Conservation (phyloP, 2,113 vertebrate genomes). For the Lichenostomus cassidix region DNA sequence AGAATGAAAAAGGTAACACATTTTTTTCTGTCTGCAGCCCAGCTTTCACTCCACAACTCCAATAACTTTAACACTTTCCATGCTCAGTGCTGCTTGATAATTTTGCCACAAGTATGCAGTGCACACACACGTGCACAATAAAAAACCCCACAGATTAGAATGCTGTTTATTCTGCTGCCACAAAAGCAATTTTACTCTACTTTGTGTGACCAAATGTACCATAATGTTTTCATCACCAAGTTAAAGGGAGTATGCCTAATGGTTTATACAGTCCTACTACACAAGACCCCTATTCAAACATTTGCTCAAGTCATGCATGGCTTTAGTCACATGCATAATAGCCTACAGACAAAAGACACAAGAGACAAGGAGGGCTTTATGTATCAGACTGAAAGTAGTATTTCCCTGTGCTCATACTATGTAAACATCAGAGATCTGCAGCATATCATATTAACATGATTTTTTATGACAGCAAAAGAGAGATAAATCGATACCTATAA, state of each 20-base stretch:
- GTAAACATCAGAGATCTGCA: conserved; percentile 32
- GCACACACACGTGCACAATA: background rate
- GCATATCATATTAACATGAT: background rate
- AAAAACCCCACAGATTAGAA: background rate
- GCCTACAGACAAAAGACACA: conserved; percentile 62
- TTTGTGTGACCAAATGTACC: conserved; percentile 48
- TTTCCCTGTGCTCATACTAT: conserved; percentile 25
- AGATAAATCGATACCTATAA: background rate
- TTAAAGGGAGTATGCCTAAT: conserved; percentile 36
- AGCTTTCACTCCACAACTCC: background rate
- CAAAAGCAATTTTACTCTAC: conserved; percentile 53
- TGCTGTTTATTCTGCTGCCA: conserved; percentile 36
- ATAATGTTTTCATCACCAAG: conserved; percentile 46
- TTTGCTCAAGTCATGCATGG: conserved; percentile 61
- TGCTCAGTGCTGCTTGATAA: background rate
- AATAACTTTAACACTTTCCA: background rate
- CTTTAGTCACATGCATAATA: conserved; percentile 57
- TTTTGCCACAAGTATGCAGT: background rate
- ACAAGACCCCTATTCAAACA: conserved; percentile 68
- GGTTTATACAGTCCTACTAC: conserved; percentile 45
- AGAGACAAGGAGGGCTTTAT: conserved; percentile 63
- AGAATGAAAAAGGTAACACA: background rate
- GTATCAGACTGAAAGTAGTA: conserved; percentile 49
- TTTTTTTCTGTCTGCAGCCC: background rate
- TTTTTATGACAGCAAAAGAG: background rate